Conservation (phyloP, 1,140 invertebrate genomes). For the Himalopsyche phryganea region DNA sequence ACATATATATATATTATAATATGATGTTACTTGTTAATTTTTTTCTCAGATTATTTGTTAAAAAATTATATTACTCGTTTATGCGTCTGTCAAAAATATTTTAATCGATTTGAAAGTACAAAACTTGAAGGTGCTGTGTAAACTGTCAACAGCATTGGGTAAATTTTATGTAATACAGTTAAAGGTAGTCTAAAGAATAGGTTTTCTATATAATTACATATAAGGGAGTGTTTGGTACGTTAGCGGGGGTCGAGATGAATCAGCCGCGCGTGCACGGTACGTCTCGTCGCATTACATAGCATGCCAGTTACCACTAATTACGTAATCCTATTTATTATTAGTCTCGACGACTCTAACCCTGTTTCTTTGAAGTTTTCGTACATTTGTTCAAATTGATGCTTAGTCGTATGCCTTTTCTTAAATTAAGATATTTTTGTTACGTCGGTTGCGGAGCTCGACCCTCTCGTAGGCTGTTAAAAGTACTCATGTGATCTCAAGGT, state of each 20-base stretch:
- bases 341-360: constrained; percentile 18
- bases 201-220: constrained; percentile 31
- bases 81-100: constrained; percentile 33
- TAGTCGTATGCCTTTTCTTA: constrained; percentile 2
- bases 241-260: constrained; percentile 15
- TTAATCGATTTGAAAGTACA: constrained; percentile 36
- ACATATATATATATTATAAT: constrained; percentile 26
- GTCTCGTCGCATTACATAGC: background rate
- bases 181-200: constrained; percentile 30
- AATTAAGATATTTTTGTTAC: constrained; percentile 8
- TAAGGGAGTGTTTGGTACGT: constrained; percentile 26
- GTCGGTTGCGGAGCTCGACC: constrained; percentile 10
- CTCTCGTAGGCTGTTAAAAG: constrained; percentile 29
- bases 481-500: constrained; percentile 36
- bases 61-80: constrained; percentile 36
- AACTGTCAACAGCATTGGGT: constrained; percentile 36
- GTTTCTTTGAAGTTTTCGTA: background rate
- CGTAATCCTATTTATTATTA: constrained; percentile 6
- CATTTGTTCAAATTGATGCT: too few species aligned
- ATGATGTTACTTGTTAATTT: constrained; percentile 36
- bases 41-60: constrained; percentile 36
- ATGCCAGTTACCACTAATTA: constrained; percentile 14
- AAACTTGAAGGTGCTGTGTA: constrained; percentile 35
- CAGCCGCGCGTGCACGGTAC: background rate
- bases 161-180: constrained; percentile 34